Percentiles rank a stretch among this genome's conserved stretches.
phyloP scores from a whole-genome alignment of 2,113 vertebrate genomes.

The Patagioenas fasciata region DNA sequence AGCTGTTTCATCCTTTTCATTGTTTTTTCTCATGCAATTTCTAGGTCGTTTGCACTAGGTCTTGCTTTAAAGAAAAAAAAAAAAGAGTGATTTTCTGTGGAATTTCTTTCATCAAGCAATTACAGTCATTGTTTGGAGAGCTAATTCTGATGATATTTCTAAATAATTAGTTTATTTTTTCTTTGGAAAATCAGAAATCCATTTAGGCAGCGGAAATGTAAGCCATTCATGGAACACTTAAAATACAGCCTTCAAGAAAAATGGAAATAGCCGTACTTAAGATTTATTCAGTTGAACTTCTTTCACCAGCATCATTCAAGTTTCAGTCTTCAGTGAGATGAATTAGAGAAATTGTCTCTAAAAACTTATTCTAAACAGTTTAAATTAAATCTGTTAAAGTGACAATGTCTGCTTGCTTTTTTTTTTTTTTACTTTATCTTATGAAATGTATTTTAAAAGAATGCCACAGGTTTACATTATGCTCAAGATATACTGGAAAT shows the following conservation, averaged over 20 bases:
- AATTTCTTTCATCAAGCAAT: constrained; percentile 36
- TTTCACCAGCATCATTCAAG: neutral
- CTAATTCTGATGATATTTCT: constrained; percentile 2
- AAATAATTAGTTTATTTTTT: neutral
- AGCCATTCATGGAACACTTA: neutral
- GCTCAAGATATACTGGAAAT: neutral
- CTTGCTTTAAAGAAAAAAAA: neutral
- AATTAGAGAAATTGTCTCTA: neutral
- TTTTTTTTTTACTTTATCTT: neutral
- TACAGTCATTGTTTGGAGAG: constrained; percentile 17
- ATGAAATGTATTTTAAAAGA: neutral
- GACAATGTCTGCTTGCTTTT: neutral
- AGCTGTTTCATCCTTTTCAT: constrained; percentile 18
- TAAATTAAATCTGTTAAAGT: neutral
- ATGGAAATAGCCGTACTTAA: neutral
- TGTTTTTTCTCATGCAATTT: neutral
- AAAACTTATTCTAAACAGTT: neutral
- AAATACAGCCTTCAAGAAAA: constrained; percentile 17
- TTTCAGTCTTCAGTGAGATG: neutral
- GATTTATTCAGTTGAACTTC: neutral
- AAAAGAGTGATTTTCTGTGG: neutral
- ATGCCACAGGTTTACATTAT: neutral
- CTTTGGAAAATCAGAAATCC: constrained; percentile 34
- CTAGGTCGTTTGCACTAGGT: constrained; percentile 43
- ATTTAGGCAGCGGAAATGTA: constrained; percentile 11